phyloP scores from a whole-genome alignment of 2,797 vertebrate genomes.

The Enoplosus armatus region DNA sequence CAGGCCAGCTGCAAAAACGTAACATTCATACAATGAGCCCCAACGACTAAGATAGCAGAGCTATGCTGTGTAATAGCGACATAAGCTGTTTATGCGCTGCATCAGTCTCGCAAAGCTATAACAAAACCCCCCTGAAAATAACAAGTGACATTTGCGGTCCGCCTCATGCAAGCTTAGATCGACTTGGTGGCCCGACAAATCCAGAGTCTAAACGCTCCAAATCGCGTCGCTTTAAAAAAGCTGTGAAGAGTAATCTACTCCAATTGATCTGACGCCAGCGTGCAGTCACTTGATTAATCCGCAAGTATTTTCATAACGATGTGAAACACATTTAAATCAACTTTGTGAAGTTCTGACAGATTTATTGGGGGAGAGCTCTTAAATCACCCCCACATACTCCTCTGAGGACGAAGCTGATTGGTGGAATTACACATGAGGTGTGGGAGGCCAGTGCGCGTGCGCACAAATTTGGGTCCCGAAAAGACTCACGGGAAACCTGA shows the following conservation, averaged over 20 bases:
- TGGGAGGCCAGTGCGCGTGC: constrained; percentile 58
- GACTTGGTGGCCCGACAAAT: constrained; percentile 56
- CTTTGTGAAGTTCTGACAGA: constrained; percentile 85
- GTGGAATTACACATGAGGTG: constrained; percentile 42
- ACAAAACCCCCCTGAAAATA: constrained; percentile 23
- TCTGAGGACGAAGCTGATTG: constrained; percentile 74
- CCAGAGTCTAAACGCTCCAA: constrained; percentile 62
- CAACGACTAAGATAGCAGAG: not conserved
- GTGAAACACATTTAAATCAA: constrained; percentile 86
- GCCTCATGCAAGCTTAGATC: constrained; percentile 39
- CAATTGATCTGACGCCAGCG: constrained; percentile 69
- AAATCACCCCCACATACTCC: constrained; percentile 76
- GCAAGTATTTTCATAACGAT: constrained; percentile 84
- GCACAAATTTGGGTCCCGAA: constrained; percentile 38
- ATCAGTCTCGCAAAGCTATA: not conserved
- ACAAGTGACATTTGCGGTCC: constrained; percentile 53
- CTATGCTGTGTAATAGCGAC: not conserved
- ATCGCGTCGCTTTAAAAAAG: constrained; percentile 55
- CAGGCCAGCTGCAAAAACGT: constrained; percentile 12
- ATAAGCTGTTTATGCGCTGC: constrained; percentile 12
- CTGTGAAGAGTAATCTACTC: constrained; percentile 60
- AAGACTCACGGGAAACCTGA: constrained; percentile 66
- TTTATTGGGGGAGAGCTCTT: constrained; percentile 80
- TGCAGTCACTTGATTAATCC: constrained; percentile 81
- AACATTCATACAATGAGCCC: constrained; percentile 16